A percentile compares a stretch with the other conserved stretches of the same genome.
phyloP scores from a whole-genome alignment of 2,888 invertebrate species.

The Sphecodes monilicornis region DNA sequence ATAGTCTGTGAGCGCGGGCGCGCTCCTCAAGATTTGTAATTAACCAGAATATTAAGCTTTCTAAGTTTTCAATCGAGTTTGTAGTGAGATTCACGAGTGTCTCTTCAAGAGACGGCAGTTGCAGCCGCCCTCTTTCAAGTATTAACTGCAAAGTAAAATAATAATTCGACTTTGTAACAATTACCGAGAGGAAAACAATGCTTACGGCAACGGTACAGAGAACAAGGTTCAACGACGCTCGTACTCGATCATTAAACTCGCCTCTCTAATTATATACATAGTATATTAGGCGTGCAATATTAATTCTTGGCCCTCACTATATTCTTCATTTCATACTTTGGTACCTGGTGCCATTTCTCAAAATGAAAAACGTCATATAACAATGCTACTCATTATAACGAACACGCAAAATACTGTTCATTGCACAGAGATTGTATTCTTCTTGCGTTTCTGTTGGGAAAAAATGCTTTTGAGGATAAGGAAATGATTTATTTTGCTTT shows the following conservation, averaged over 20 bases:
- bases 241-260: not conserved
- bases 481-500: no score
- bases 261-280: not conserved
- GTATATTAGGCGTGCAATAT: not conserved
- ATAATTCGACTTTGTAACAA: slow-evolving; percentile 5
- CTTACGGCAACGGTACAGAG: not conserved
- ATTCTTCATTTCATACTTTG: not conserved
- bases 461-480: no score
- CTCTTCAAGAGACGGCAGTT: not conserved
- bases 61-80: slow-evolving; percentile 2
- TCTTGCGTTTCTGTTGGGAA: no score
- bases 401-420: not conserved
- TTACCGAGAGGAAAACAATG: not conserved
- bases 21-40: not conserved
- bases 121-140: not conserved
- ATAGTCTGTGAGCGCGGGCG: not conserved
- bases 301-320: not conserved
- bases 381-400: not conserved
- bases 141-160: slow-evolving; percentile 8
- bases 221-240: not conserved
- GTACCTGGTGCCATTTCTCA: not conserved
- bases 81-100: not conserved
- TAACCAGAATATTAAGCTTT: slow-evolving; percentile 1
- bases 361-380: not conserved
- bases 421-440: no score